Base-by-base conservation (phyloP, 1,140 invertebrate species). In the Reticulitermes speratus region DNA sequence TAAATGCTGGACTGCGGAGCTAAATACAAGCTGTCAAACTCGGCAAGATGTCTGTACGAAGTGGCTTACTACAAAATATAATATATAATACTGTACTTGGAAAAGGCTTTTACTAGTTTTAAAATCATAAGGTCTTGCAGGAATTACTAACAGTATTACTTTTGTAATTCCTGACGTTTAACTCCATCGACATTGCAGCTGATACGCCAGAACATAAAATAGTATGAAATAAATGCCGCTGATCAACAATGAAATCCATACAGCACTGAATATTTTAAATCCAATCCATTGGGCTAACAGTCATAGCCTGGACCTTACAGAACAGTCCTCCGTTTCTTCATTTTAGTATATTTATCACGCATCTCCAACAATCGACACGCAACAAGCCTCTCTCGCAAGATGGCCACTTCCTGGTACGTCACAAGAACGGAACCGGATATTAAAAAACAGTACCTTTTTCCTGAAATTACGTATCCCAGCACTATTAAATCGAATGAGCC, bases 341-440 rank as follows among this genome's bases (percentile, higher is more conserved):
- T 85, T 65, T n/a, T 85, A 59, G 25, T 16, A 59, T 16, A 6
- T 25, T 5, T 32, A 85, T 16, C 32, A 52, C 25, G 32, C 48
- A 30, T 23, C 21, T 32, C 14, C 38, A 30, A 16, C 19, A 65
- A n/a, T 21, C 16, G 38, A 75, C 23, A 44, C 23, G 1, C 75
- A 75, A 5, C 19, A 65, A 48, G 14, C 21, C 48, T 19, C 32
- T 52, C 32, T 85, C 30, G 14, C 52, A 85, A 85, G 45, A 85
- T 85, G 85, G 85, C 85, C 45, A 85, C 85, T 85, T 85, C 85
- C 85, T 85, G 85, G 75, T 44, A 85, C 85, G 85, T 69, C 59
- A 85, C 44, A 69, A 30, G 25, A 69, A 48, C 85, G 75, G 85
- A 69, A 44, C 65, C 85, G 85, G 85, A 85, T 55, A 1, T 55